Percentiles rank a stretch among this genome's conserved stretches.
Conservation (phyloP, 2,888 invertebrate genomes). For the Tenthredo livida region DNA sequence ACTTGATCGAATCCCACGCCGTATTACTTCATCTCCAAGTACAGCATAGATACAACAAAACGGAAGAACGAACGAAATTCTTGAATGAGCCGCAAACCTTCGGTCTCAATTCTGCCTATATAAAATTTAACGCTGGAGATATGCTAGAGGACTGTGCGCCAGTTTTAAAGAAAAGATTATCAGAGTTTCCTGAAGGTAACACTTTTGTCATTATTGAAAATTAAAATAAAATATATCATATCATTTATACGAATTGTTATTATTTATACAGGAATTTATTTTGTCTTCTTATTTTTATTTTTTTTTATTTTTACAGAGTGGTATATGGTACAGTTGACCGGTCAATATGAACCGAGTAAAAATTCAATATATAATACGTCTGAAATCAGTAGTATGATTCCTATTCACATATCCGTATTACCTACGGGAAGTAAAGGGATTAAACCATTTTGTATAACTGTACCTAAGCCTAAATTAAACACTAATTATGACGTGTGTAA, state of each 20-base stretch:
- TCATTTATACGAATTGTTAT: not conserved
- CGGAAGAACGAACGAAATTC: conserved; percentile 62
- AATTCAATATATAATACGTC: conserved; percentile 51
- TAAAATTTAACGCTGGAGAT: conserved; percentile 61
- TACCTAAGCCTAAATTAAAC: conserved; percentile 67
- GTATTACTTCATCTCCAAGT: conserved; percentile 70
- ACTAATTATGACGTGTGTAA: conserved; percentile 70
- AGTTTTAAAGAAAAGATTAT: conserved; percentile 63
- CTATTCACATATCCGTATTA: conserved; percentile 70
- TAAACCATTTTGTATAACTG: conserved; percentile 71
- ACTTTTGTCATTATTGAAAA: not conserved
- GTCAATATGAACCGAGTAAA: conserved; percentile 64
- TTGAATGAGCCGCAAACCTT: conserved; percentile 57
- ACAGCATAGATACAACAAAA: conserved; percentile 69
- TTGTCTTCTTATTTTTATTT: conserved; percentile 2
- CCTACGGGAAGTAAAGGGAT: conserved; percentile 68
- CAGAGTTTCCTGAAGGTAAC: conserved; percentile 71
- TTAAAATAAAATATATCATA: not conserved
- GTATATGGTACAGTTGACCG: conserved; percentile 74
- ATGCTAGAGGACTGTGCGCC: conserved; percentile 57
- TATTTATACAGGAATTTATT: not conserved
- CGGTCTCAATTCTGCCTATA: conserved; percentile 65
- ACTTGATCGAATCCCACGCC: conserved; percentile 72
- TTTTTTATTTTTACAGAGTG: conserved; percentile 67
- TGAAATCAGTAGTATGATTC: conserved; percentile 59